These are phyloP conservation scores for Sminthurinus aureus DNA, from an alignment of 2,888 invertebrate species.

Conservation along the genomic window DNA sequence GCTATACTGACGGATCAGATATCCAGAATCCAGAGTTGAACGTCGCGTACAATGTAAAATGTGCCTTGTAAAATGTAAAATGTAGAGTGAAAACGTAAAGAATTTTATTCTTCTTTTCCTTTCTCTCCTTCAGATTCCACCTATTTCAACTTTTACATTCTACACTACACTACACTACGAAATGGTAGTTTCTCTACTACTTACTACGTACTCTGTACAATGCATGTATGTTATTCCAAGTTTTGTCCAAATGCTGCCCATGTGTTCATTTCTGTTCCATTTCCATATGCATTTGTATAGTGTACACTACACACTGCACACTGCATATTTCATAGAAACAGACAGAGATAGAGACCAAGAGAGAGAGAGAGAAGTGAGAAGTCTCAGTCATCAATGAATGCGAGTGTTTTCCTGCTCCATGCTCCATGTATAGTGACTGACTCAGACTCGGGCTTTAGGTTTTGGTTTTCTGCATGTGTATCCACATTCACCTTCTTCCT, in stretches of 20 bases:
- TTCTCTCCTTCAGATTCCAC: conserved; percentile 4
- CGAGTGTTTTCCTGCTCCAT: conserved; percentile 25
- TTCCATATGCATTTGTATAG: not conserved
- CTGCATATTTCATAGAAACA: not conserved
- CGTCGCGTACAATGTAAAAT: too few relatives aligned
- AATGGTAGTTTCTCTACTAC: not conserved
- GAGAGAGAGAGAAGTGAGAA: not conserved
- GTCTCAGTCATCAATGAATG: conserved; percentile 36
- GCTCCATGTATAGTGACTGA: not conserved
- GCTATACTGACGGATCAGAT: not conserved
- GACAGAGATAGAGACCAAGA: not conserved
- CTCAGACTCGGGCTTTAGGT: not conserved
- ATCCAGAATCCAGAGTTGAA: too few relatives aligned
- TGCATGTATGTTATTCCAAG: not conserved
- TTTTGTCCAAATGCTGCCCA: conserved; percentile 35
- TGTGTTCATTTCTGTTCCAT: conserved; percentile 29
- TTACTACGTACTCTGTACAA: not conserved
- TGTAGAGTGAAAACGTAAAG: conserved; percentile 4
- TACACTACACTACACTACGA: not conserved
- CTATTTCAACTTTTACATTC: not conserved
- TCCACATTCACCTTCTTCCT: not conserved
- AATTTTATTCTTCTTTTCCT: conserved; percentile 9
- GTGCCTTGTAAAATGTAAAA: not conserved
- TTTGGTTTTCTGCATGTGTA: not conserved
- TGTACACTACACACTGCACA: not conserved